phyloP scores from a whole-genome alignment of 2,888 invertebrate species.

The Malachius bipustulatus region DNA sequence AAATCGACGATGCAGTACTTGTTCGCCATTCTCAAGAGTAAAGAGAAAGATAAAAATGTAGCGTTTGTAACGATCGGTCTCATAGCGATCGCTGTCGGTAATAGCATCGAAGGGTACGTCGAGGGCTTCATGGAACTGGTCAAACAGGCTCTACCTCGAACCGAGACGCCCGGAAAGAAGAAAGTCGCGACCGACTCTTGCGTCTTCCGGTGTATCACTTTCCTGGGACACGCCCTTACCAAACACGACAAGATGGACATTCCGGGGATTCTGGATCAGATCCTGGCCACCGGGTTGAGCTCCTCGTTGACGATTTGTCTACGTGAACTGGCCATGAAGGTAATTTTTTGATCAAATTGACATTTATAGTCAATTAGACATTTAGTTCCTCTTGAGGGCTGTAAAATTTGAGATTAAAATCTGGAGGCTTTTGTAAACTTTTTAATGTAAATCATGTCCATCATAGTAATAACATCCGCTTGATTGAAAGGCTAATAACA shows the following conservation, averaged over 20 bases:
- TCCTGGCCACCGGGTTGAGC: conserved; percentile 86
- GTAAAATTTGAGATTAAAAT: too few relatives aligned
- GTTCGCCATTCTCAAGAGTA: conserved; percentile 59
- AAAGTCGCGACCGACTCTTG: conserved; percentile 67
- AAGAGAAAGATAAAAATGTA: conserved; percentile 74
- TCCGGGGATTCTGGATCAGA: conserved; percentile 73
- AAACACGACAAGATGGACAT: conserved; percentile 66
- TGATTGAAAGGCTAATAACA: too few relatives aligned
- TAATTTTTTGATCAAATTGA: too few relatives aligned
- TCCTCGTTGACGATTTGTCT: conserved; percentile 83
- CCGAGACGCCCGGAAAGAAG: conserved; percentile 67
- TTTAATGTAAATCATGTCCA: too few relatives aligned
- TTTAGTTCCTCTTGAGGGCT: too few relatives aligned
- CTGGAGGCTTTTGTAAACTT: too few relatives aligned
- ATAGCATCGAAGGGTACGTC: conserved; percentile 67
- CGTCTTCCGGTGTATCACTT: conserved; percentile 86
- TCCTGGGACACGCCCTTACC: conserved; percentile 76
- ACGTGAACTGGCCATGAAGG: conserved; percentile 72
- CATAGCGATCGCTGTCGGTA: conserved; percentile 78
- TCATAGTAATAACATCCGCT: too few relatives aligned
- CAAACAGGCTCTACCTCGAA: conserved; percentile 45
- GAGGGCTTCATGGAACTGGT: conserved; percentile 73
- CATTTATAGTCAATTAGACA: too few relatives aligned
- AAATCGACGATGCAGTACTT: conserved; percentile 66
- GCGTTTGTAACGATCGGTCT: conserved; percentile 87